Conservation (phyloP, 2,113 vertebrate species). For the Calidris pygmaea region DNA sequence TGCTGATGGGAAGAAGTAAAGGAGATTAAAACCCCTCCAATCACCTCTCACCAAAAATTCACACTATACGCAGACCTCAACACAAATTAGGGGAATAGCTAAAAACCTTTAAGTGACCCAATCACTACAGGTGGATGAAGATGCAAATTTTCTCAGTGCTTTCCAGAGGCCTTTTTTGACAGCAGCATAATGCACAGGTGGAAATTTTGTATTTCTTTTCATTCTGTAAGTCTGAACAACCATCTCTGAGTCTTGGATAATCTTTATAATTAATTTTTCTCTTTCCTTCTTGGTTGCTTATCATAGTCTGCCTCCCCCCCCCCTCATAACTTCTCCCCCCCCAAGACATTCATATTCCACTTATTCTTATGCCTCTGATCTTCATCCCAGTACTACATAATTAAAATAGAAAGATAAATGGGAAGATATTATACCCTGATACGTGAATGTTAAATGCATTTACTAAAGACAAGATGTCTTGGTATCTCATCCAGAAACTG, state of each 20-base stretch:
- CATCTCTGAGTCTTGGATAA: not conserved
- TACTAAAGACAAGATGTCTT: not conserved
- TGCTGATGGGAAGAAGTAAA: not conserved
- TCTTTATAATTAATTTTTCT: not conserved
- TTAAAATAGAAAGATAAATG: not conserved
- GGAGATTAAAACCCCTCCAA: not conserved
- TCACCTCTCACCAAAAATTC: not conserved
- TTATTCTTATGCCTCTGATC: not conserved
- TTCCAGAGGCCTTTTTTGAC: not conserved
- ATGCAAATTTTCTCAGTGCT: not conserved
- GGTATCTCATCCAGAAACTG: not conserved
- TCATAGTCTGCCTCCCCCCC: fast-evolving
- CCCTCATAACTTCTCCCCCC: fast-evolving
- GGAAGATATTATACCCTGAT: not conserved
- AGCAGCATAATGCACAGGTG: not conserved
- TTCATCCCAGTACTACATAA: not conserved
- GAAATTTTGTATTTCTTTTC: not conserved
- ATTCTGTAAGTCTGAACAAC: not conserved
- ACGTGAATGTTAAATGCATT: not conserved
- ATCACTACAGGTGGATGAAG: not conserved
- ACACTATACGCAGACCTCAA: not conserved
- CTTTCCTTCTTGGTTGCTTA: not conserved
- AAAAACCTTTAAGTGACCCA: not conserved
- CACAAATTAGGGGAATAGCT: not conserved
- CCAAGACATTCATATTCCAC: not conserved